Percentiles rank a stretch among this genome's conserved stretches.
These are phyloP conservation scores for Babylonia areolata DNA, from an alignment of 1,140 invertebrate species.

Conservation along the genomic window DNA sequence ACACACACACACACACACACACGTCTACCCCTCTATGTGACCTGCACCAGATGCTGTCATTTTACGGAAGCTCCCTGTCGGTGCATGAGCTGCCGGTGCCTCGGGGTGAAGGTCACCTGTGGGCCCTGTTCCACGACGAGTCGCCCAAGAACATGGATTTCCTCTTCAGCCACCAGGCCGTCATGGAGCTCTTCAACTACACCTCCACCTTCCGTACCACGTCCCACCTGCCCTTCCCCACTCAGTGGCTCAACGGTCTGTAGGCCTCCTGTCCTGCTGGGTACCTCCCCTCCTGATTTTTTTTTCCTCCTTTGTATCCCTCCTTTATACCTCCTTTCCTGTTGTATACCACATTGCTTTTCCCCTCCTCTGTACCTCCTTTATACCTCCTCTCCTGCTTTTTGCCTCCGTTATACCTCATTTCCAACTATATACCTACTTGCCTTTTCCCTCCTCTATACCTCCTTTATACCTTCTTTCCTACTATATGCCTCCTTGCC, in stretches of 20 bases:
- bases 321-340: no score
- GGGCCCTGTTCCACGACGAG: slow-evolving; percentile 90
- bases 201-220: slow-evolving; percentile 87
- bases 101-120: slow-evolving; percentile 78
- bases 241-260: slow-evolving; percentile 81
- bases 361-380: no score
- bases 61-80: slow-evolving; percentile 84
- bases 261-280: no score
- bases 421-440: no score
- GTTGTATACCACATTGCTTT: no score
- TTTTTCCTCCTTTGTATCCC: no score
- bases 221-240: slow-evolving; percentile 85
- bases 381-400: no score
- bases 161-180: slow-evolving; percentile 79
- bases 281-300: no score
- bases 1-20: background rate
- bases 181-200: slow-evolving; percentile 84
- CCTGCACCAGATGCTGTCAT: slow-evolving; percentile 77
- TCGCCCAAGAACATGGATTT: slow-evolving; percentile 87
- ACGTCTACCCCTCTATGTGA: background rate
- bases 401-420: no score
- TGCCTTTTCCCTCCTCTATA: no score
- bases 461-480: no score
- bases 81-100: slow-evolving; percentile 79
- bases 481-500: no score